Base-by-base conservation (phyloP, 2,888 invertebrate species). In the Rhamphomyia laevipes region DNA sequence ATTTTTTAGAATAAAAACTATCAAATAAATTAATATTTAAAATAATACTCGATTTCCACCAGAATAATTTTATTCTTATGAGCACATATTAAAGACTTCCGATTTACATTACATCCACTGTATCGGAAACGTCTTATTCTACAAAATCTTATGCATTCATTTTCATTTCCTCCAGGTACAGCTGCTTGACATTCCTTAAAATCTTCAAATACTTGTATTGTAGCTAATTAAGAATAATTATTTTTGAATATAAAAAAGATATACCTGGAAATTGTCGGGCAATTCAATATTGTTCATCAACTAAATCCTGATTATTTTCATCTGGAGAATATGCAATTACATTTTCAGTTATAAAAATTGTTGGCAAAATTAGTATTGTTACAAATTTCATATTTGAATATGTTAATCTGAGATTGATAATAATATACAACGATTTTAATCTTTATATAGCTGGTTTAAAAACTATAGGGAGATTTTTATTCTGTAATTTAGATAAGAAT, bases 61-160 rank as follows among this genome's bases (percentile, higher is more conserved):
- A 5, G 43, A 43, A 30, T 52, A 50, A 13, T 44, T 48, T 45
- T 11, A 2, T 9, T 11, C 21, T 23, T 46, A n/a, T 53, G 48
- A 1, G 52, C 46, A 23, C 52, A 53, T 37, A 53, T 47, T 16
- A 50, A 53, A 15, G 30, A 23, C 11, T 44, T 44, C 21, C 27
- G 38, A 4, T 42, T 45, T 13, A 37, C 37, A 17, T 50, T 48
- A 11, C 52, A 53, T 11, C 52, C 50, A 17, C 50, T 27, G 33
- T 42, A 15, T 1, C 4, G 4, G 16, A 42, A 51, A 6, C 44
- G 40, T 38, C 43, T 48, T 15, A 21, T 31, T 11, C 31, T 30
- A 15, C 52, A 52, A 30, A 50, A 50, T 6, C 50, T 17, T 12
- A 40, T 42, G 15, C 52, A 52, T 5, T 43, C 31, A 18, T 42